Evolutionary conservation across 2,797 vertebrate species (phyloP), one percentile per base, ranked within the genome.

Genomic region (Amblyraja radiata): DNA sequence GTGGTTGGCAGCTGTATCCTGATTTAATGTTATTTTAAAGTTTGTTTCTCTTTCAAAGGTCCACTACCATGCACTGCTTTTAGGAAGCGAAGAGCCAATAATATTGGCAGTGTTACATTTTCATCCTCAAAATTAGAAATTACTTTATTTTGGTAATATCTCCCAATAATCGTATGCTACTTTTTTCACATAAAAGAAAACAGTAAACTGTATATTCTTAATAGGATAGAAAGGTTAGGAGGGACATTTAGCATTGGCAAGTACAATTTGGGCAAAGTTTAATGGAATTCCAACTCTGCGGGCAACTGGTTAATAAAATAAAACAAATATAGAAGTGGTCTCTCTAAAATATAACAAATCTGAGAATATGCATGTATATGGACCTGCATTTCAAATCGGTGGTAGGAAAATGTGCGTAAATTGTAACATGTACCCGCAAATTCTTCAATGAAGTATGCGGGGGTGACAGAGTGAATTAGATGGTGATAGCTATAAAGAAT

Each of bases 311-410:
- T 28, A 61, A 14, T n/a, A n/a, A 54, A 25, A 16, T 54, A 54
- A 90, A 90, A 36, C 14, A 90, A 71, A 71, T 71, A 90, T 71
- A 54, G 58, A 88, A 68, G n/a, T 68, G 61, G 90, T 46, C 36
- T 73, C 76, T n/a, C 71, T 92, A 68, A 92, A 92, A 92, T 76
- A 25, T 28, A 76, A 54, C 39, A 28, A 23, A 92, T n/a, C 68
- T 46, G 25, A 54, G 76, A 76, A 54, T 54, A 54, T 54, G 46
- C 36, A 65, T n/a, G 14, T n/a, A 65, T 11, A 65, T 7, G 18
- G 84, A 18, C 36, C n/a, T 36, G 7, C 63, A 68, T 68, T 68
- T 88, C 61, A 88, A 68, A 88, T 91, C 10, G 11, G 61, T 90
- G 25, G n/a, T 16, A 76, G 36, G 36, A 28, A 74, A 39, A 5